Evolutionary conservation across 2,888 invertebrate genomes (phyloP).

Genomic region (Calameuta pallipes): DNA sequence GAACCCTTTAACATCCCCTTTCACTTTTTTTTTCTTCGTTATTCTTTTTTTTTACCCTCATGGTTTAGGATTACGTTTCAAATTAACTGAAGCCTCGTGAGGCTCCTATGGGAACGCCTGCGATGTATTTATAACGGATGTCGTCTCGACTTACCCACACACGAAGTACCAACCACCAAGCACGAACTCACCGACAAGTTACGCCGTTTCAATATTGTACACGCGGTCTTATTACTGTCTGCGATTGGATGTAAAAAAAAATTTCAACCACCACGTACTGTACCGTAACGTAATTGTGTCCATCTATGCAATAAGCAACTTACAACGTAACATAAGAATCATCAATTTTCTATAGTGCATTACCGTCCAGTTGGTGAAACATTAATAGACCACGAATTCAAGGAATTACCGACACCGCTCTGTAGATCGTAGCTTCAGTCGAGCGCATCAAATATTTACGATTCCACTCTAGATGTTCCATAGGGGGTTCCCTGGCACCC

Average conservation of each 20-base stretch:
- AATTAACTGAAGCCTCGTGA: constrained; percentile 17
- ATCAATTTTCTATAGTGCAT: not conserved
- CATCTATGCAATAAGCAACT: not conserved
- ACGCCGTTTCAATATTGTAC: not conserved
- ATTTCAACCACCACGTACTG: not conserved
- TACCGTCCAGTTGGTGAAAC: not conserved
- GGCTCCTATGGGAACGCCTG: constrained; percentile 7
- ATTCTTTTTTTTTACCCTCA: not conserved
- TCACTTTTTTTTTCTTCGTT: not conserved
- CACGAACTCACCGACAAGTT: not conserved
- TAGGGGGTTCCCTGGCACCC: not conserved
- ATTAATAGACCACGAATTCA: not conserved
- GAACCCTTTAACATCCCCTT: not conserved
- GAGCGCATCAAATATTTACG: not conserved
- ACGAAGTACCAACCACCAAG: constrained; percentile 1
- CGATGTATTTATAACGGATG: constrained; percentile 10
- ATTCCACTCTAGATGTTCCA: not conserved
- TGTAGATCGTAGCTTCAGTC: not conserved
- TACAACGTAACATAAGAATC: not conserved
- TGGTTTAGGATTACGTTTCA: constrained; percentile 18
- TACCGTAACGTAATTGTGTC: not conserved
- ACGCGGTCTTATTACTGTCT: not conserved
- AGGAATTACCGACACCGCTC: not conserved
- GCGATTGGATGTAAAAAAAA: not conserved
- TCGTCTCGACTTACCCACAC: constrained; percentile 12